Percentiles rank a stretch among this genome's conserved stretches.
phyloP scores from a whole-genome alignment of 2,113 vertebrate species.

The Erythrocercus mccallii region DNA sequence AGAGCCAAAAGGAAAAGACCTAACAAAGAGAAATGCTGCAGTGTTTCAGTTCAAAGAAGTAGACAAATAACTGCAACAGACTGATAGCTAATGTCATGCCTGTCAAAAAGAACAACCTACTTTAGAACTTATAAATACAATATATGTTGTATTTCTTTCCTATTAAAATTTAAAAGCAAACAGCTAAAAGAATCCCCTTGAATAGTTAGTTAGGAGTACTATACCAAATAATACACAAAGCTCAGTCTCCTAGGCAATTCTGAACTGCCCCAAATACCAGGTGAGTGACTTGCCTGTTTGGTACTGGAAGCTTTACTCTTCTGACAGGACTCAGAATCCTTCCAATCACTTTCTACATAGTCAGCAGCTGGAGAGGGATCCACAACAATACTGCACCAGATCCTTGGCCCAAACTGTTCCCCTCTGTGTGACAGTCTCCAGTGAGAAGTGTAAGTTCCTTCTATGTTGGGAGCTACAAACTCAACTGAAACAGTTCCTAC shows the following conservation, averaged over 20 bases:
- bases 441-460: conserved; percentile 97
- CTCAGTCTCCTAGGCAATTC: background rate
- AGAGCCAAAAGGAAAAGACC: background rate
- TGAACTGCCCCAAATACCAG: background rate
- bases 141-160: background rate
- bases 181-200: background rate
- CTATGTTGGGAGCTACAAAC: conserved; percentile 87
- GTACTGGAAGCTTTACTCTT: conserved; percentile 55
- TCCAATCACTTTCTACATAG: conserved; percentile 18
- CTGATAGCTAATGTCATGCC: background rate
- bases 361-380: conserved; percentile 70
- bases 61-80: background rate
- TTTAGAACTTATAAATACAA: background rate
- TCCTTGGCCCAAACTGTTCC: conserved; percentile 92
- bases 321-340: conserved; percentile 12
- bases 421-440: conserved; percentile 96
- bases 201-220: background rate
- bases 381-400: conserved; percentile 98
- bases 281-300: conserved; percentile 76
- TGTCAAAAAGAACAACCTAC: background rate
- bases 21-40: background rate
- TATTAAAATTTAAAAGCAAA: background rate
- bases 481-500: conserved; percentile 92
- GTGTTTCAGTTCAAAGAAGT: background rate
- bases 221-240: background rate